Evolutionary conservation across 2,797 vertebrate genomes (phyloP).

Genomic region (Eleutherodactylus coqui): DNA sequence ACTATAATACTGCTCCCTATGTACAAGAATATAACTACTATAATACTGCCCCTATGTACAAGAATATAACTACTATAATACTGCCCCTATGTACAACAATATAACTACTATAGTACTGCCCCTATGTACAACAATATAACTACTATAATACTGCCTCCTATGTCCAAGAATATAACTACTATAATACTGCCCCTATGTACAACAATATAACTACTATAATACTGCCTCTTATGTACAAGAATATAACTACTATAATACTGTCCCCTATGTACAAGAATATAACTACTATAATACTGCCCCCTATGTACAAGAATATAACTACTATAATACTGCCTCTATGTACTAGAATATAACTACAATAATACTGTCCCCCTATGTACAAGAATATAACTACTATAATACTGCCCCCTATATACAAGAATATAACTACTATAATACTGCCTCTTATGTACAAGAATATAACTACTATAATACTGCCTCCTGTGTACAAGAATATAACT

Average conservation of each 20-base stretch:
- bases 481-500: too few species aligned
- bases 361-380: not conserved
- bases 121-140: not conserved
- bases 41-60: not conserved
- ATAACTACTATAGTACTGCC: not conserved
- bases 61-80: not conserved
- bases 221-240: too few species aligned
- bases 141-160: not conserved
- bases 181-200: too few species aligned
- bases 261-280: not conserved
- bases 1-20: too few species aligned
- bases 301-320: not conserved
- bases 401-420: too few species aligned
- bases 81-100: not conserved
- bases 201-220: too few species aligned
- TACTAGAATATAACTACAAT: conserved; percentile 13
- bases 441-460: too few species aligned
- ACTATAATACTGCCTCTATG: conserved; percentile 8
- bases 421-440: too few species aligned
- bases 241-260: too few species aligned
- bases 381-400: conserved; percentile 7
- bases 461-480: too few species aligned
- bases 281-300: not conserved
- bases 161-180: too few species aligned
- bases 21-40: too few species aligned